phyloP scores from a whole-genome alignment of 2,888 invertebrate genomes.

The Drosophila aldrichi region DNA sequence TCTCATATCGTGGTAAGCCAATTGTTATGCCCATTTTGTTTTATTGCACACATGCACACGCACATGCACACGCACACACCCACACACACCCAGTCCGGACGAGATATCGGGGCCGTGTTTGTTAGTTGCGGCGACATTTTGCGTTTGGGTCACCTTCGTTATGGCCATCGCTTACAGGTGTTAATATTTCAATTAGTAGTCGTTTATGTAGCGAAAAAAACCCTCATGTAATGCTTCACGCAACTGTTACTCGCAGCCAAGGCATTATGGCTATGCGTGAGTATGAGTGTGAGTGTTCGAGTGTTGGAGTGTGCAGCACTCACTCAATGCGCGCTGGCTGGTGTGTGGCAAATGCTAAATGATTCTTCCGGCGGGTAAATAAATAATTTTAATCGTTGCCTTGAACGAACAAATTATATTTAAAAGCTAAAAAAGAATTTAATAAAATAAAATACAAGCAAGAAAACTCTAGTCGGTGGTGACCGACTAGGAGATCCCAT shows the following conservation, averaged over 20 bases:
- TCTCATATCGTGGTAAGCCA: slow-evolving; percentile 74
- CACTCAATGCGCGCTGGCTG: background rate
- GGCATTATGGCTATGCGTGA: slow-evolving; percentile 25
- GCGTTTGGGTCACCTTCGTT: slow-evolving; percentile 34
- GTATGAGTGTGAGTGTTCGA: slow-evolving; percentile 2
- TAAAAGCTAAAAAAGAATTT: background rate
- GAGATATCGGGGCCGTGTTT: slow-evolving; percentile 1
- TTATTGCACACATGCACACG: slow-evolving; percentile 65
- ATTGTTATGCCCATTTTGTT: slow-evolving; percentile 76
- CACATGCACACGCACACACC: slow-evolving; percentile 43
- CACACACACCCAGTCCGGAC: slow-evolving; percentile 28
- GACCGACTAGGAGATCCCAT: no score
- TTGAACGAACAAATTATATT: slow-evolving; percentile 12
- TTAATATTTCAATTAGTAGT: slow-evolving; percentile 76
- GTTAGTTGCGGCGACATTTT: slow-evolving; percentile 59
- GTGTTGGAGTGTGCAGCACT: slow-evolving; percentile 8
- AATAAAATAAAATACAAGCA: background rate
- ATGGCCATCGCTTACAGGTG: slow-evolving; percentile 55
- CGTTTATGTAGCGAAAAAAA: slow-evolving; percentile 61
- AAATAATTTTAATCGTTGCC: slow-evolving; percentile 50
- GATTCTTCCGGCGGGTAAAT: slow-evolving; percentile 45
- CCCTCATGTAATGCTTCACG: slow-evolving; percentile 62
- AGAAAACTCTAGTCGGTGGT: no score
- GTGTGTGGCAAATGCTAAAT: slow-evolving; percentile 23
- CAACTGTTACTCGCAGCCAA: slow-evolving; percentile 59